Evolutionary conservation across 2,888 invertebrate genomes (phyloP).

Genomic region (Idaea aversata): DNA sequence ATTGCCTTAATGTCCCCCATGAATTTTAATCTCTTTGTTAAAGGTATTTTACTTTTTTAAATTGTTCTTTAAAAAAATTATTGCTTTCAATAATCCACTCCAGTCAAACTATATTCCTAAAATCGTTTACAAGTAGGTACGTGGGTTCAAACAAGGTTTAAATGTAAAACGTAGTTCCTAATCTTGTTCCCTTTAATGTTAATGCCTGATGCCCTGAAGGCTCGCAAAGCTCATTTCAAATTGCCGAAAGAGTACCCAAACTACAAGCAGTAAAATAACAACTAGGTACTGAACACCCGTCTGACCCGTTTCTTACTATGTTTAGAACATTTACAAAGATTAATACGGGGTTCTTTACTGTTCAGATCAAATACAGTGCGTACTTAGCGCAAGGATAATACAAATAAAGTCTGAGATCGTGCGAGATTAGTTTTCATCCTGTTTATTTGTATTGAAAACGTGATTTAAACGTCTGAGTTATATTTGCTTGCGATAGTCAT

Average conservation of each 20-base stretch:
- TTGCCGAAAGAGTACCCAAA: background rate
- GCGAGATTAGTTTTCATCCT: background rate
- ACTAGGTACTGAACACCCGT: background rate
- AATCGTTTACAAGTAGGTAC: background rate
- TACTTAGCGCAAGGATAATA: background rate
- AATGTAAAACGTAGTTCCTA: background rate
- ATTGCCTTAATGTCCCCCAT: no score
- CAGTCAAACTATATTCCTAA: background rate
- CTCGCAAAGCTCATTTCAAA: background rate
- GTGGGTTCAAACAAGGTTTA: background rate
- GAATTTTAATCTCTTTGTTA: no score
- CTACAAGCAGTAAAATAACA: constrained; percentile 2
- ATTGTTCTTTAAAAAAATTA: no score
- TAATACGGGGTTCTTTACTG: constrained; percentile 1
- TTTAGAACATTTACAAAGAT: background rate
- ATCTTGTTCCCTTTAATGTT: background rate
- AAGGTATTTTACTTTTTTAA: background rate
- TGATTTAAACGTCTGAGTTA: background rate
- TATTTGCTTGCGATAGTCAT: background rate
- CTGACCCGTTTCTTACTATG: background rate
- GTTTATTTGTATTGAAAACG: background rate
- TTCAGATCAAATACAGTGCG: background rate
- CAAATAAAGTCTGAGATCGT: background rate
- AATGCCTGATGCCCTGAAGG: background rate
- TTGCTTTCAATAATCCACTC: background rate